Evolutionary conservation across 1,140 invertebrate genomes (phyloP).

Genomic region (Aporrectodea caliginosa): DNA sequence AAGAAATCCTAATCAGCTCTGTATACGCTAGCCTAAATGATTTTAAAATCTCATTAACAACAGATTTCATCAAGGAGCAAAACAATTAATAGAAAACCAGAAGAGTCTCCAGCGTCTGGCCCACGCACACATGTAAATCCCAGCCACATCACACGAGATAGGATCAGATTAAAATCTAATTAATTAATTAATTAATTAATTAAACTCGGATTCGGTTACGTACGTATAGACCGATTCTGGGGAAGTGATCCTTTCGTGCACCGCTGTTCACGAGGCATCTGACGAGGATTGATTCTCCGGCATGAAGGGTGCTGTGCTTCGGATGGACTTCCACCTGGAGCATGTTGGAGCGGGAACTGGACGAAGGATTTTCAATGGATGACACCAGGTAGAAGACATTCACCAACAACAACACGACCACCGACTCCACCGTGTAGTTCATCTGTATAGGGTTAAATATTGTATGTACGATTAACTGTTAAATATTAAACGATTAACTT

Average conservation of each 20-base stretch:
- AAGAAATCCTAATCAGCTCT: too few relatives aligned
- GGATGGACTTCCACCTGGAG: background rate
- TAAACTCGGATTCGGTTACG: background rate
- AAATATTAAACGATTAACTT: too few relatives aligned
- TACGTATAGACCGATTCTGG: background rate
- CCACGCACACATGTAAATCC: too few relatives aligned
- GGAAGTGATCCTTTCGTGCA: background rate
- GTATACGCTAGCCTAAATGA: too few relatives aligned
- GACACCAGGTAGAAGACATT: background rate
- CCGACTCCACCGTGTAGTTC: too few relatives aligned
- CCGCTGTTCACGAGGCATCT: background rate
- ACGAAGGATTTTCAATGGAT: background rate
- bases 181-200: background rate
- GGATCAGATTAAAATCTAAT: too few relatives aligned
- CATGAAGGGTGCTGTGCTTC: background rate
- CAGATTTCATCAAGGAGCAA: background rate
- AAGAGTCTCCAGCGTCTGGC: too few relatives aligned
- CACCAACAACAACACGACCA: background rate
- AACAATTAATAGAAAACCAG: too few relatives aligned
- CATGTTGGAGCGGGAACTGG: background rate
- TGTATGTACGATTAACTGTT: too few relatives aligned
- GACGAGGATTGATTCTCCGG: background rate
- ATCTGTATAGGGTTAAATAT: too few relatives aligned
- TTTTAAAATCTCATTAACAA: too few relatives aligned
- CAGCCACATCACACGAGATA: too few relatives aligned